Evolutionary conservation across 2,113 vertebrate genomes (phyloP).

Genomic region (Cynocephalus volans): DNA sequence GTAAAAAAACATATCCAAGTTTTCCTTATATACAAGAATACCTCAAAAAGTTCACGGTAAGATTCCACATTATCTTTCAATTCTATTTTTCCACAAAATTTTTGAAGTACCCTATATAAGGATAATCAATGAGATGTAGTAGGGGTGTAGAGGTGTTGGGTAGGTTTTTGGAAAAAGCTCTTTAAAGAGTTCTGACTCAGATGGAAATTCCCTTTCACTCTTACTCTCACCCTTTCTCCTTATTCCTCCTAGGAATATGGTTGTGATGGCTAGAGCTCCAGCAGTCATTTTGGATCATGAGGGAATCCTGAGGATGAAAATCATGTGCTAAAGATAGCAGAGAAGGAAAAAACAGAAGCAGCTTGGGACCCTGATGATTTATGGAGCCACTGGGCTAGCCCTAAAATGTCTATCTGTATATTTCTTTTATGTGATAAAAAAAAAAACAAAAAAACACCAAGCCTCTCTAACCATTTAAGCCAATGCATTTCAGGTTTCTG

Average conservation of each 20-base stretch:
- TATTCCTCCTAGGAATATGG: background rate
- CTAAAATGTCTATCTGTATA: constrained; percentile 44
- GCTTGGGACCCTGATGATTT: background rate
- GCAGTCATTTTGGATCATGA: background rate
- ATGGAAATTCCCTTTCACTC: background rate
- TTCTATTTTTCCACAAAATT: too few relatives aligned
- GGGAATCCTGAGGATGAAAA: background rate
- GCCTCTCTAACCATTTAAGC: background rate
- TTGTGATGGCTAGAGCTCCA: background rate
- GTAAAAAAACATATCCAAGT: background rate
- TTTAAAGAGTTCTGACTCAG: background rate
- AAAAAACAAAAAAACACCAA: background rate
- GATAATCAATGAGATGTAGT: background rate
- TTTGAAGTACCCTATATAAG: background rate
- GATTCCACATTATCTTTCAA: too few relatives aligned
- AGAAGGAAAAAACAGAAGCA: background rate
- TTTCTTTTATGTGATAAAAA: constrained; percentile 46
- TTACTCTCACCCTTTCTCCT: constrained; percentile 9
- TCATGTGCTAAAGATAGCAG: background rate
- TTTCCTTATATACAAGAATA: background rate
- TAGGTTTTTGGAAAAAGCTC: constrained; percentile 27
- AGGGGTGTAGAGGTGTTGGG: background rate
- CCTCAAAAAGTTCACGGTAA: too few relatives aligned
- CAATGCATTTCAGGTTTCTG: constrained; percentile 2
- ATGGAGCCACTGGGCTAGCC: background rate